Percentiles rank a stretch among this genome's conserved stretches.
Evolutionary conservation across 2,113 vertebrate species (phyloP).

Genomic region (Euleptes europaea): DNA sequence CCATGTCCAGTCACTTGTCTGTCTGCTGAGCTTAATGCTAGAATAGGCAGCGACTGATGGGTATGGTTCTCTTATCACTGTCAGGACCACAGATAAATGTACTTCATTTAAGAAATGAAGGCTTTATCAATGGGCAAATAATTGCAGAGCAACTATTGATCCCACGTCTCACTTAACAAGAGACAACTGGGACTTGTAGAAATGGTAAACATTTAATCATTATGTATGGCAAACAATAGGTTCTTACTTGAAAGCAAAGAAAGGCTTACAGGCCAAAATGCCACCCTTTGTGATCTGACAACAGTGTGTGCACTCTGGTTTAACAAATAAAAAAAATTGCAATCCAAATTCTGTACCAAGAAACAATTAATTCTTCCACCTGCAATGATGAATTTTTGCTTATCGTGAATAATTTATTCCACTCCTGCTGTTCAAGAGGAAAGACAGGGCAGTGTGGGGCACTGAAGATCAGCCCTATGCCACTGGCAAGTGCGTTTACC

Average conservation of each 20-base stretch:
- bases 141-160: constrained; percentile 79
- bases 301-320: neutral
- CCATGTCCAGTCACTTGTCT: constrained; percentile 72
- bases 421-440: neutral
- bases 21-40: constrained; percentile 38
- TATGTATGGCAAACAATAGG: constrained; percentile 21
- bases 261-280: neutral
- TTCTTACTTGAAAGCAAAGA: constrained; percentile 19
- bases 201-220: constrained; percentile 70
- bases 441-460: neutral
- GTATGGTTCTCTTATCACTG: constrained; percentile 55
- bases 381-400: neutral
- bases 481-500: neutral
- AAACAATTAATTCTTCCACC: neutral
- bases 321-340: neutral
- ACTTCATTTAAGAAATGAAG: constrained; percentile 71
- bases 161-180: constrained; percentile 59
- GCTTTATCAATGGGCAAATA: constrained; percentile 83
- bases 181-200: constrained; percentile 72
- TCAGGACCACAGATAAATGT: constrained; percentile 68
- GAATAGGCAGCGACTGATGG: constrained; percentile 38
- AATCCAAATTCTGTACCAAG: neutral
- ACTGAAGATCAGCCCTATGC: neutral
- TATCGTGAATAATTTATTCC: neutral
- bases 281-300: constrained; percentile 4